Evolutionary conservation across 2,888 invertebrate genomes (phyloP), one percentile per base, ranked within the genome.

Genomic region (Synergus laeviventris): DNA sequence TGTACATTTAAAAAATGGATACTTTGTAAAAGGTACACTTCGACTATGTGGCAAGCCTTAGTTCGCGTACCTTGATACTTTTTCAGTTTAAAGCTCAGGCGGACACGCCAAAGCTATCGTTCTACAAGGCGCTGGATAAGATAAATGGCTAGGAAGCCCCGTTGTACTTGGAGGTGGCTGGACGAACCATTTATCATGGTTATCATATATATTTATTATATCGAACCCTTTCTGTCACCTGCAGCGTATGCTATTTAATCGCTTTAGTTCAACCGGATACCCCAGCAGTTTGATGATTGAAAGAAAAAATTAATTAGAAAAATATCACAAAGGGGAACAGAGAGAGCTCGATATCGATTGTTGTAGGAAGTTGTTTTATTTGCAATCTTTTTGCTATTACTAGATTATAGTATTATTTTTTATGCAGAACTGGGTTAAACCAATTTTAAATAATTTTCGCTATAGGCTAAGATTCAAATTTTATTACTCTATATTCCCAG

Each of bases 191-290:
- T 70, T 31, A 70, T 70, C 70, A 70, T 12, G 24, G 31, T 31
- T 70, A 49, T 70, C 49, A 70, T 70, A 70, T 70, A 70, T 70
- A 70, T 70, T 70, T 70, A 70, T 70, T 70, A 70, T 70, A 70
- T 70, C 49, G 49, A 70, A 70, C 49, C 70, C 49, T 70, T n/a
- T 49, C 49, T 70, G 70, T 49, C 70, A 70, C n/a, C 49, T 49
- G 16, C 70, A 70, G 70, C 49, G 49, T 70, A 31, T 70, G 49
- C 31, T 49, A 49, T 70, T 70, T 70, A 70, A 70, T 70, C n/a
- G 70, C 31, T 31, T 70, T 16, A 12, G 16, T 70, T 70, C 16
- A 70, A 31, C n/a, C 31, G 16, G 45, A 70, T 16, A 56, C 12
- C 21, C 5, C 45, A 66, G 66, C n/a, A 49, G 31, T 16, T 11